Evolutionary conservation across 2,113 vertebrate species (phyloP).

Genomic region (Grammomys dolichurus): DNA sequence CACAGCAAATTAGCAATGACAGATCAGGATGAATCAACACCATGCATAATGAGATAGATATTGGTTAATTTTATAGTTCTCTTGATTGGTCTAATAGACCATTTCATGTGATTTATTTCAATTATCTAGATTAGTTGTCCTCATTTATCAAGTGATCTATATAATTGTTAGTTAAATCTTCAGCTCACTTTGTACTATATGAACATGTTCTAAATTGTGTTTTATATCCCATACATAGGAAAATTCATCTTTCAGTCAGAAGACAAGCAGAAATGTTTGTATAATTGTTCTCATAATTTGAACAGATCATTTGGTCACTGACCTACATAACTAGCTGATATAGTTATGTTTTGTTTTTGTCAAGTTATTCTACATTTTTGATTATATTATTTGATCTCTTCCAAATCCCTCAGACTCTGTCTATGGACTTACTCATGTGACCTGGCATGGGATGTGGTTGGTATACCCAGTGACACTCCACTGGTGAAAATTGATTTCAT

Average conservation of each 20-base stretch:
- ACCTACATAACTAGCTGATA: background rate
- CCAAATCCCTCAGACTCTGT: background rate
- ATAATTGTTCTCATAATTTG: background rate
- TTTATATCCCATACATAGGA: background rate
- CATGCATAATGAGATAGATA: conserved; percentile 20
- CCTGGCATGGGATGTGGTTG: background rate
- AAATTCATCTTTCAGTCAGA: conserved; percentile 1
- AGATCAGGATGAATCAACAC: conserved; percentile 50
- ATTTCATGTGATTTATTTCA: conserved; percentile 53
- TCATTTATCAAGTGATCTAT: conserved; percentile 21
- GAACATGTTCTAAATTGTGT: background rate
- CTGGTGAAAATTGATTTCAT: background rate
- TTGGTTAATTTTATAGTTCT: conserved; percentile 48
- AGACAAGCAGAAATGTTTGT: background rate
- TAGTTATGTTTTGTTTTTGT: background rate
- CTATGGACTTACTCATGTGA: background rate
- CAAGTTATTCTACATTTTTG: background rate
- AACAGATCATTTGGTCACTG: background rate
- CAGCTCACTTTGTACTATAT: background rate
- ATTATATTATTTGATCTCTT: background rate
- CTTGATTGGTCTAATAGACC: background rate
- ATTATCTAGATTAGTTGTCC: background rate
- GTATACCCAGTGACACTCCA: background rate
- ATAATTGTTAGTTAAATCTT: conserved; percentile 13
- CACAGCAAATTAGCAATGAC: conserved; percentile 15